phyloP scores from a whole-genome alignment of 2,797 vertebrate species.

The Botia kubotai region DNA sequence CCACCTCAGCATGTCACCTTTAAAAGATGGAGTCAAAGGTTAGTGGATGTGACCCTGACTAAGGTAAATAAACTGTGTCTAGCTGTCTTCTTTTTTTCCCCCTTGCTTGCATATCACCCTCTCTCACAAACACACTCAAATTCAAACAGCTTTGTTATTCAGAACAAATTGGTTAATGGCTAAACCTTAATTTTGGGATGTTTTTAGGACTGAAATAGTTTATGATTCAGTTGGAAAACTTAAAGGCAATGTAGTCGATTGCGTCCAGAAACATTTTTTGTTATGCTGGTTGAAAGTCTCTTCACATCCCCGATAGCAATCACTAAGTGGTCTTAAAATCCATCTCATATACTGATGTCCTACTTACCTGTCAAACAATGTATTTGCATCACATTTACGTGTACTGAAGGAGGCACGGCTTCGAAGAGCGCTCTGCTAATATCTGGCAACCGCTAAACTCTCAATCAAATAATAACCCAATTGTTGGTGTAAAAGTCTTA shows the following conservation, averaged over 20 bases:
- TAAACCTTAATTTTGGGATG: conserved; percentile 42
- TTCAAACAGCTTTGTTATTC: conserved; percentile 20
- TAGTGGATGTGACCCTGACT: not conserved
- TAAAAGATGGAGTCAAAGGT: not conserved
- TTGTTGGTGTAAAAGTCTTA: conserved; percentile 23
- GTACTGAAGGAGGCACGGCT: too few relatives aligned
- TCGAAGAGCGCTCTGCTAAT: not conserved
- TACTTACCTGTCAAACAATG: too few relatives aligned
- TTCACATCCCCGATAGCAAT: too few relatives aligned
- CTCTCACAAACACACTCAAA: not conserved
- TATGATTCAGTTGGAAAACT: conserved; percentile 5
- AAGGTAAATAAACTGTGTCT: not conserved
- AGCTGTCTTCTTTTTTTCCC: not conserved
- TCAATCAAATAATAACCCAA: conserved; percentile 30
- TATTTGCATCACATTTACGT: too few relatives aligned
- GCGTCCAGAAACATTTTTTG: too few relatives aligned
- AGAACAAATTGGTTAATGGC: conserved; percentile 26
- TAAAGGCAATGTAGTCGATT: too few relatives aligned
- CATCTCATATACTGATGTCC: too few relatives aligned
- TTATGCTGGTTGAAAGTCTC: too few relatives aligned
- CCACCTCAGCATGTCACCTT: not conserved
- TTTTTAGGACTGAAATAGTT: conserved; percentile 27
- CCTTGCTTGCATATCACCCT: not conserved
- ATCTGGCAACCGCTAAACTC: conserved; percentile 39
- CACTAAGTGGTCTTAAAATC: too few relatives aligned